Conservation (phyloP, 2,888 invertebrate genomes). For the Prionchulus punctatus region DNA sequence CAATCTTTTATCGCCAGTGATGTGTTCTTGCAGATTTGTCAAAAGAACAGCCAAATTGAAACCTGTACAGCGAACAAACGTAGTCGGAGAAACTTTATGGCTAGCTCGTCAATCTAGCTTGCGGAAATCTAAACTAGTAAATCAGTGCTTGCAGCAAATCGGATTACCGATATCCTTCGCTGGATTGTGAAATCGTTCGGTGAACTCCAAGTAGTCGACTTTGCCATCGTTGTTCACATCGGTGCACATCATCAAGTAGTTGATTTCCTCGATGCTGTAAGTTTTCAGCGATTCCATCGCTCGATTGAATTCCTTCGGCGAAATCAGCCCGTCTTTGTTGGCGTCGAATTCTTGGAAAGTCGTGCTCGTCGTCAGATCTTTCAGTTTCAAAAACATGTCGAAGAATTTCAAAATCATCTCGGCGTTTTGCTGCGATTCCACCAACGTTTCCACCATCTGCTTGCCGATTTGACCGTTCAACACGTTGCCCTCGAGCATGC, state of each 20-base stretch:
- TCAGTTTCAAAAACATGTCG: conserved; percentile 97
- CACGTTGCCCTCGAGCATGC: conserved; percentile 97
- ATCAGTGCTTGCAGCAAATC: too few relatives aligned
- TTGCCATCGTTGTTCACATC: conserved; percentile 98
- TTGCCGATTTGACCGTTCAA: conserved; percentile 97
- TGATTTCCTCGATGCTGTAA: conserved; percentile 90
- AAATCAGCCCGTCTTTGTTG: conserved; percentile 91
- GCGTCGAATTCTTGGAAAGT: conserved; percentile 62
- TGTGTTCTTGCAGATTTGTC: conserved; percentile 95
- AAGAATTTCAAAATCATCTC: conserved; percentile 95
- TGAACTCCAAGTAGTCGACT: conserved; percentile 92
- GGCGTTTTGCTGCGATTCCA: conserved; percentile 92
- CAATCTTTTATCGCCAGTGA: conserved; percentile 92
- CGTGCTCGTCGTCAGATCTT: conserved; percentile 50
- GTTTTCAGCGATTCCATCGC: conserved; percentile 99
- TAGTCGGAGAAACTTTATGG: too few relatives aligned
- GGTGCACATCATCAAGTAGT: conserved; percentile 88
- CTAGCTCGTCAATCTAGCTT: too few relatives aligned
- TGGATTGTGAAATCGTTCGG: conserved; percentile 96
- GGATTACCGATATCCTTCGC: conserved; percentile 93
- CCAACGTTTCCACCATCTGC: conserved; percentile 98
- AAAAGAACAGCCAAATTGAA: conserved; percentile 94
- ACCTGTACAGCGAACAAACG: too few relatives aligned
- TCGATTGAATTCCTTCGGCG: conserved; percentile 91
- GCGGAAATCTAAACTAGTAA: too few relatives aligned